Evolutionary conservation across 2,888 invertebrate genomes (phyloP).

Genomic region (Netelia melanura): DNA sequence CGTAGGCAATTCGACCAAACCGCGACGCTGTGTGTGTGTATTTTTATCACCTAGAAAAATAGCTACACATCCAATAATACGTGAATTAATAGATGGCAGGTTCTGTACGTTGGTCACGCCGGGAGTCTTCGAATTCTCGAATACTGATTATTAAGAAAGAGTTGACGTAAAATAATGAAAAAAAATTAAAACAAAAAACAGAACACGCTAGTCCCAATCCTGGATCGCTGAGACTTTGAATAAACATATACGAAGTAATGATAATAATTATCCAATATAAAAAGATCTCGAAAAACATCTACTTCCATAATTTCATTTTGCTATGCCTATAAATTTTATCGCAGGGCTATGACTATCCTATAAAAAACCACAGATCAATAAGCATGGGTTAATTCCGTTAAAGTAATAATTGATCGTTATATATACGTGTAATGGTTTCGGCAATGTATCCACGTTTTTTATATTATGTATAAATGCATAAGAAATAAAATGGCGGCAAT

Average conservation of each 20-base stretch:
- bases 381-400: slow-evolving; percentile 39
- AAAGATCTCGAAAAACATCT: slow-evolving; percentile 47
- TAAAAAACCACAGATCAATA: slow-evolving; percentile 51
- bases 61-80: slow-evolving; percentile 67
- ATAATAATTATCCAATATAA: slow-evolving; percentile 31
- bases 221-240: slow-evolving; percentile 12
- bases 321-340: slow-evolving; percentile 37
- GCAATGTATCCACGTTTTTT: slow-evolving; percentile 21
- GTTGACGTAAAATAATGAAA: slow-evolving; percentile 6
- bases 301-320: slow-evolving; percentile 35
- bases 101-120: slow-evolving; percentile 65
- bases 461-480: slow-evolving; percentile 43
- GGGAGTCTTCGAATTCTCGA: slow-evolving; percentile 65
- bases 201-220: slow-evolving; percentile 18
- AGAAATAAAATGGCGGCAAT: slow-evolving; percentile 60
- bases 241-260: slow-evolving; percentile 23
- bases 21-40: slow-evolving; percentile 12
- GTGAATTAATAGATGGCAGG: slow-evolving; percentile 66
- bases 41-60: slow-evolving; percentile 65
- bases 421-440: slow-evolving; percentile 15
- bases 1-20: slow-evolving; percentile 13
- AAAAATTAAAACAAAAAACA: slow-evolving; percentile 17
- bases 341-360: slow-evolving; percentile 28
- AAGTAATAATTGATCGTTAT: slow-evolving; percentile 55
- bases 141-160: slow-evolving; percentile 62